Evolutionary conservation across 1,140 invertebrate species (phyloP).

Genomic region (Trypoxylus dichotomus): DNA sequence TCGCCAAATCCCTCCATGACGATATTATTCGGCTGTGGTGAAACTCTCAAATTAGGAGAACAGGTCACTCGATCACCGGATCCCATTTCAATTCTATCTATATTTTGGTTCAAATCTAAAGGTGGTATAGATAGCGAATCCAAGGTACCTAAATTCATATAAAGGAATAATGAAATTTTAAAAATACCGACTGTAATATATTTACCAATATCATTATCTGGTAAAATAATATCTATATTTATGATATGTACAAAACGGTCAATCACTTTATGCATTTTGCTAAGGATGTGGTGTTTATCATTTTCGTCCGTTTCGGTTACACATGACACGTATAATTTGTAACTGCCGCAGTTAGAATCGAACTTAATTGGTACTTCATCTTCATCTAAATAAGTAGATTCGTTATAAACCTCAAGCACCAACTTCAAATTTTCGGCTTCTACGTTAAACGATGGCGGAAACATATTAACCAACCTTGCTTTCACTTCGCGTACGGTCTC

Average conservation of each 20-base stretch:
- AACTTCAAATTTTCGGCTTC: slow-evolving; percentile 56
- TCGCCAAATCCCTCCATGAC: slow-evolving; percentile 52
- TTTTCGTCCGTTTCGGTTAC: slow-evolving; percentile 43
- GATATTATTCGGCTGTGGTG: slow-evolving; percentile 44
- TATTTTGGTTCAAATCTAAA: slow-evolving; percentile 51
- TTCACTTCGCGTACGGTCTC: slow-evolving; percentile 67
- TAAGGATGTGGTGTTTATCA: slow-evolving; percentile 48
- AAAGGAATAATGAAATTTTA: slow-evolving; percentile 19
- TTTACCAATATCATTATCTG: slow-evolving; percentile 61
- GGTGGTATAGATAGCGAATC: slow-evolving; percentile 60
- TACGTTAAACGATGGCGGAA: slow-evolving; percentile 48
- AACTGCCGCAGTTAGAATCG: slow-evolving; percentile 48
- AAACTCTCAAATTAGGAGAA: slow-evolving; percentile 42
- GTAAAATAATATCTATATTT: slow-evolving; percentile 63
- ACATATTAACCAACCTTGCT: slow-evolving; percentile 56
- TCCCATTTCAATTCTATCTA: slow-evolving; percentile 40
- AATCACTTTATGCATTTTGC: slow-evolving; percentile 56
- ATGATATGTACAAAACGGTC: slow-evolving; percentile 63
- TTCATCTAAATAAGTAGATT: slow-evolving; percentile 55
- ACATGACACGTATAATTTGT: slow-evolving; percentile 57
- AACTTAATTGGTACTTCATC: slow-evolving; percentile 48
- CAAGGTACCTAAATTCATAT: slow-evolving; percentile 53
- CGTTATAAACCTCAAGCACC: slow-evolving; percentile 58
- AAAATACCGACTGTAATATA: neutral
- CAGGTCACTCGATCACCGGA: slow-evolving; percentile 40